These are phyloP conservation scores for Porphyrio hochstetteri DNA, from an alignment of 2,113 vertebrate species.

Conservation along the genomic window DNA sequence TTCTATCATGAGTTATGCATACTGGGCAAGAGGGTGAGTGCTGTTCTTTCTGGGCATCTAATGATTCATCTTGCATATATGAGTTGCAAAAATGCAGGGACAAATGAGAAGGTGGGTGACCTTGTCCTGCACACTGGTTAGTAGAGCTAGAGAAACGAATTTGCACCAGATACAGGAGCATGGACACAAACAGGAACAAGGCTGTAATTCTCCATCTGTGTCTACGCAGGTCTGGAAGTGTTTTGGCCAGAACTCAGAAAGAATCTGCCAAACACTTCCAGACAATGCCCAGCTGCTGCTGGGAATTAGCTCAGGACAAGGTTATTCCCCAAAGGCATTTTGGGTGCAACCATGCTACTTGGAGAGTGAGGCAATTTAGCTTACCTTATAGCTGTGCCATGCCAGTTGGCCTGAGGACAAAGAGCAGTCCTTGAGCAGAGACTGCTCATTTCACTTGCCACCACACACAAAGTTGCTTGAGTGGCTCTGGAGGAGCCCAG, in stretches of 20 bases:
- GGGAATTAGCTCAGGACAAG: neutral
- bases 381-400: neutral
- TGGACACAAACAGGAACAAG: neutral
- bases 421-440: neutral
- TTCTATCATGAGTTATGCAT: neutral
- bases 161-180: neutral
- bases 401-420: neutral
- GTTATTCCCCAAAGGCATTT: neutral
- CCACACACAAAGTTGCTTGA: neutral
- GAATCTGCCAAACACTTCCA: neutral
- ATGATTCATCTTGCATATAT: neutral
- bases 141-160: neutral
- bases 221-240: neutral
- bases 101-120: accelerated
- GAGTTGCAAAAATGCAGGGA: neutral
- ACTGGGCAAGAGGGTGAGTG: accelerated
- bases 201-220: neutral
- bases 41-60: neutral
- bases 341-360: neutral
- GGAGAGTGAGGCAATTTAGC: neutral
- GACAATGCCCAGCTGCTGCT: neutral
- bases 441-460: neutral
- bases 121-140: neutral
- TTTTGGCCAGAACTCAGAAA: neutral
- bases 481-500: neutral